These are phyloP conservation scores for pig (Sus scrofa) DNA, from an alignment of 2,113 vertebrate species.

Conservation along the genomic window T2T-Sscrofa CM000830.6:5166501-5167000, in stretches of 20 bases:
- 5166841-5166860: background rate
- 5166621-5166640: background rate
- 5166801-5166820: background rate
- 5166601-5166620: background rate
- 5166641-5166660: background rate
- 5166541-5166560: background rate
- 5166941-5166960: background rate
- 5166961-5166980: background rate
- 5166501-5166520: background rate
- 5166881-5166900: background rate
- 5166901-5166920: background rate
- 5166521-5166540: background rate
- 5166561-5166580: background rate
- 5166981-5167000: background rate
- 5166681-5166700: background rate
- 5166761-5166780: background rate
- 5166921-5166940: too few species aligned
- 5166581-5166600: background rate
- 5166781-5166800: background rate
- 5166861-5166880: background rate
- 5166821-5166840: background rate
- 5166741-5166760: background rate
- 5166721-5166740: background rate
- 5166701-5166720: background rate
- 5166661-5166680: too few species aligned